Conservation (phyloP, 2,113 vertebrate genomes). For the Chinchilla lanigera region DNA sequence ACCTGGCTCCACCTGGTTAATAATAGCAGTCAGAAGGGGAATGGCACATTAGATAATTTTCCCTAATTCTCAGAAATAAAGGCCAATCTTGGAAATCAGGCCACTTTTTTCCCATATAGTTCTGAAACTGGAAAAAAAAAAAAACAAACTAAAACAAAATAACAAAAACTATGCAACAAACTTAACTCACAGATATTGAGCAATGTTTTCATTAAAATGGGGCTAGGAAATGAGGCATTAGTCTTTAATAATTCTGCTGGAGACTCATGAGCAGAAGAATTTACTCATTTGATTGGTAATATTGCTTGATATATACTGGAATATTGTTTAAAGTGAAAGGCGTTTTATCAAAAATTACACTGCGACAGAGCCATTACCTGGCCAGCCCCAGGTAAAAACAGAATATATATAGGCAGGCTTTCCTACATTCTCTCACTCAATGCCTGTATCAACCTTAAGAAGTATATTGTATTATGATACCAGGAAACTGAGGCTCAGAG, state of each 20-base stretch:
- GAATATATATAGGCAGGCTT: background rate
- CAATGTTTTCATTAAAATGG: constrained; percentile 44
- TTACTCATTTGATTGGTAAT: background rate
- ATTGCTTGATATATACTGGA: constrained; percentile 1
- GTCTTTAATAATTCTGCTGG: constrained; percentile 20
- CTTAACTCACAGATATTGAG: background rate
- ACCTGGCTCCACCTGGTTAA: background rate
- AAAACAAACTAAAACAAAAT: background rate
- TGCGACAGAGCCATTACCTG: constrained; percentile 1
- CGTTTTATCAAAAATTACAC: constrained; percentile 36
- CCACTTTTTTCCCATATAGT: background rate
- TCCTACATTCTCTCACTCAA: background rate
- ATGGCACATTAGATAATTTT: background rate
- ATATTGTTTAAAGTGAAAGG: constrained; percentile 37
- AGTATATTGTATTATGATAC: background rate
- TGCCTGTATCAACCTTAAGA: background rate
- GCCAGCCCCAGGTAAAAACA: background rate
- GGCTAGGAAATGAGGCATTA: background rate
- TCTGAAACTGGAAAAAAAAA: background rate
- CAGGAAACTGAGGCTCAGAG: constrained; percentile 33
- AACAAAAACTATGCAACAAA: background rate
- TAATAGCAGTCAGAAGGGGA: background rate
- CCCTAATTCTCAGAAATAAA: constrained; percentile 48
- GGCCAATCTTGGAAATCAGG: background rate
- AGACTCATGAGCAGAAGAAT: background rate